These are phyloP conservation scores for Hybos culiciformis DNA, from an alignment of 2,888 invertebrate species.

Conservation along the genomic window DNA sequence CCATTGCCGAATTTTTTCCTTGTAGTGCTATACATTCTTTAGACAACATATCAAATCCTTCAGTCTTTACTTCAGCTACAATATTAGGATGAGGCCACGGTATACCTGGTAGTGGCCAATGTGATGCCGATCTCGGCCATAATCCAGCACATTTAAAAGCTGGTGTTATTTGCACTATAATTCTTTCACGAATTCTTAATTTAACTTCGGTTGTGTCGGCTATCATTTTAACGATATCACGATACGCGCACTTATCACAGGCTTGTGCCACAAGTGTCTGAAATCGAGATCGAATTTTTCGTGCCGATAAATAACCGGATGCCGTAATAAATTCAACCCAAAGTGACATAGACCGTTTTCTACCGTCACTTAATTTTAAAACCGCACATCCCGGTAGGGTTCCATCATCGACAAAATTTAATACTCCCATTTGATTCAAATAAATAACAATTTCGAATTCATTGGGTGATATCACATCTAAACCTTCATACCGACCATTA, in stretches of 20 bases:
- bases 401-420: slow-evolving; percentile 95
- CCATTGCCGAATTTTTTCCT: slow-evolving; percentile 81
- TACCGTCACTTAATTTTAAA: slow-evolving; percentile 85
- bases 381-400: slow-evolving; percentile 87
- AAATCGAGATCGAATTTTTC: slow-evolving; percentile 88
- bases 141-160: slow-evolving; percentile 89
- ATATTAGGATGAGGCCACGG: slow-evolving; percentile 90
- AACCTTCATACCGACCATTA: slow-evolving; percentile 81
- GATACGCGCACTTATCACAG: slow-evolving; percentile 85
- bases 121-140: slow-evolving; percentile 88
- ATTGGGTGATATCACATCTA: slow-evolving; percentile 83
- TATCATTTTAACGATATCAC: slow-evolving; percentile 89
- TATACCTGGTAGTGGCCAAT: slow-evolving; percentile 85
- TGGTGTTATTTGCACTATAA: slow-evolving; percentile 88
- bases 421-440: slow-evolving; percentile 96
- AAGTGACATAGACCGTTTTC: slow-evolving; percentile 91
- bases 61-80: slow-evolving; percentile 86
- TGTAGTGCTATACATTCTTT: slow-evolving; percentile 76
- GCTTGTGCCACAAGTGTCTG: slow-evolving; percentile 83
- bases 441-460: slow-evolving; percentile 94
- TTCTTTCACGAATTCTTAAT: slow-evolving; percentile 76
- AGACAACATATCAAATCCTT: slow-evolving; percentile 87
- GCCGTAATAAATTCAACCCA: slow-evolving; percentile 99
- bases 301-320: slow-evolving; percentile 86
- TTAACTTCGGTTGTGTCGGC: slow-evolving; percentile 91